Evolutionary conservation across 2,888 invertebrate genomes (phyloP).

Genomic region (Eumacrocentrus americanus): DNA sequence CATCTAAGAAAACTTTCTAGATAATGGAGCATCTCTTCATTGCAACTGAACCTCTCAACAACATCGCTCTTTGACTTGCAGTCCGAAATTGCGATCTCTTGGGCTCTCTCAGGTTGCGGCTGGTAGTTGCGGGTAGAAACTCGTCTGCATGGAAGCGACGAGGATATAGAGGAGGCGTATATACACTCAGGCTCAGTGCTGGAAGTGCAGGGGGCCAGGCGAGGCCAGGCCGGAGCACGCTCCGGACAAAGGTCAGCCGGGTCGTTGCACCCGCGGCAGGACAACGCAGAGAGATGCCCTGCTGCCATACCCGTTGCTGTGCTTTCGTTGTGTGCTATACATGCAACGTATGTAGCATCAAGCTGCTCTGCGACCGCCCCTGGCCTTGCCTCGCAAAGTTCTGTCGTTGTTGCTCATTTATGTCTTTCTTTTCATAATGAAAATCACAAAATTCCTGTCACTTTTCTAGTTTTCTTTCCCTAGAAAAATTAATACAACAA

Average conservation of each 20-base stretch:
- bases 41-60: not conserved
- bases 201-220: conserved; percentile 38
- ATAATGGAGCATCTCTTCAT: not conserved
- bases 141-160: conserved; percentile 17
- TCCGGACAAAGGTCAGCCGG: conserved; percentile 59
- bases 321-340: conserved; percentile 27
- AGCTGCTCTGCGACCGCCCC: conserved; percentile 15
- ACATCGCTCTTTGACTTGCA: not conserved
- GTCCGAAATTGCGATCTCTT: not conserved
- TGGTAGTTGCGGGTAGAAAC: conserved; percentile 8
- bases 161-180: conserved; percentile 6
- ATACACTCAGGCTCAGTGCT: conserved; percentile 13
- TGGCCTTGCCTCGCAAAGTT: conserved; percentile 5
- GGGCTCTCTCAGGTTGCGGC: conserved; percentile 8
- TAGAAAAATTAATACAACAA: too few relatives aligned
- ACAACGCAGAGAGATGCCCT: conserved; percentile 45
- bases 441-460: too few relatives aligned
- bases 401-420: not conserved
- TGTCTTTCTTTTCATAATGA: not conserved
- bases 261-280: conserved; percentile 61
- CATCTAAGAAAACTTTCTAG: too few relatives aligned
- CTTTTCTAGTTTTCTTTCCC: too few relatives aligned
- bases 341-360: conserved; percentile 8
- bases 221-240: conserved; percentile 52
- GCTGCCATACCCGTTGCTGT: conserved; percentile 29